Percentiles rank a stretch among this genome's conserved stretches.
Conservation (phyloP, 2,113 vertebrate genomes). For the Neomonachus schauinslandi region DNA sequence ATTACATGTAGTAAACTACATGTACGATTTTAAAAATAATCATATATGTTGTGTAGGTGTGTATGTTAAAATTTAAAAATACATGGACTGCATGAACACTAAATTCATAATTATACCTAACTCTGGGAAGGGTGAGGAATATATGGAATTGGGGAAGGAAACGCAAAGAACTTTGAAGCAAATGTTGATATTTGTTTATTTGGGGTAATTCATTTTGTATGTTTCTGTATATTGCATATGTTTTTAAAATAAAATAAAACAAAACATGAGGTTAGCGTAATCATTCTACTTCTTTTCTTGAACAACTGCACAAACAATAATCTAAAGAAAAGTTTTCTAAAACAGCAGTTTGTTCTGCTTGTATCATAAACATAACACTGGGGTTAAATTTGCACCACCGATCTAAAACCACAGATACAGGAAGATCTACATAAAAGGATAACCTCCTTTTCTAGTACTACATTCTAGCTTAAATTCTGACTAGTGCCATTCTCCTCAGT, state of each 20-base stretch:
- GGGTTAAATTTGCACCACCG: background rate
- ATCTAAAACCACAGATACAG: background rate
- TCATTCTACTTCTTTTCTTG: background rate
- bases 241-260: conserved; percentile 19
- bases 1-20: background rate
- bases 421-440: background rate
- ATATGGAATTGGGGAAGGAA: background rate
- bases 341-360: background rate
- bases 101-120: background rate
- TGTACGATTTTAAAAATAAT: background rate
- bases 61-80: background rate
- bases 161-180: background rate
- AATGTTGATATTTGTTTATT: background rate
- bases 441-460: background rate
- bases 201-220: background rate
- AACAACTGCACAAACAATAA: background rate
- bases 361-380: background rate
- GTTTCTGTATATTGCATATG: background rate
- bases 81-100: background rate
- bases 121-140: background rate
- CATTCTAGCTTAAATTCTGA: background rate
- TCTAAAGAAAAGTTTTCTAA: background rate
- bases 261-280: background rate
- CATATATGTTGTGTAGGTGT: background rate
- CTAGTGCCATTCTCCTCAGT: background rate